Evolutionary conservation across 2,888 invertebrate species (phyloP).

Genomic region (Acanthosoma haemorrhoidale): DNA sequence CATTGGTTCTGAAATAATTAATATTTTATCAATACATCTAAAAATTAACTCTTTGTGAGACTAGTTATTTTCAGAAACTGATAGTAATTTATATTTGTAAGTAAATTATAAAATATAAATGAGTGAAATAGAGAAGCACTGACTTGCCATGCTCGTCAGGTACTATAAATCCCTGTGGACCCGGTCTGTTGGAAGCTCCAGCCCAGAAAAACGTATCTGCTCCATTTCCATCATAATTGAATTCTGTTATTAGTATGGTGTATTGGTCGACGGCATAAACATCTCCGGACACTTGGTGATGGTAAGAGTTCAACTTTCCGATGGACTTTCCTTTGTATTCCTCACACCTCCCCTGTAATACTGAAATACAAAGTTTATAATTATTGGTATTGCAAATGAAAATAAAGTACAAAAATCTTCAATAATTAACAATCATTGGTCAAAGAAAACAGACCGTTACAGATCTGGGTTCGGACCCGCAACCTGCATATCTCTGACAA

Average conservation of each 20-base stretch:
- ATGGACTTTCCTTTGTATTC: constrained; percentile 74
- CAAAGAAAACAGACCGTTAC: no score
- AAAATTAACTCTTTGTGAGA: background rate
- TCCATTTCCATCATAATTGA: constrained; percentile 86
- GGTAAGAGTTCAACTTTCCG: constrained; percentile 82
- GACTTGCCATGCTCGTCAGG: constrained; percentile 82
- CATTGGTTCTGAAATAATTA: constrained; percentile 64
- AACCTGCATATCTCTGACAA: no score
- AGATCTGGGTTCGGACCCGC: no score
- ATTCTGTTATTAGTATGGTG: constrained; percentile 70
- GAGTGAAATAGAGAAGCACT: constrained; percentile 43
- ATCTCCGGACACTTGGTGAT: constrained; percentile 85
- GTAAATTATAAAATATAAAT: background rate
- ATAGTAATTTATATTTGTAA: background rate
- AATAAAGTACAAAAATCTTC: no score
- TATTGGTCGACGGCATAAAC: constrained; percentile 84
- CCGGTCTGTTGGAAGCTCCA: constrained; percentile 78
- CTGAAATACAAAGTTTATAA: background rate
- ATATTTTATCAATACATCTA: background rate
- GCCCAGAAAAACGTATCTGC: constrained; percentile 92
- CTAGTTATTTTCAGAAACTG: background rate
- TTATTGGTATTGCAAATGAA: no score
- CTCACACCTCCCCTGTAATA: constrained; percentile 46
- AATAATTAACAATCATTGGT: no score
- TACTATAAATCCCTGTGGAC: constrained; percentile 86